Evolutionary conservation across 2,888 invertebrate species (phyloP).

Genomic region (Eledona agricola): DNA sequence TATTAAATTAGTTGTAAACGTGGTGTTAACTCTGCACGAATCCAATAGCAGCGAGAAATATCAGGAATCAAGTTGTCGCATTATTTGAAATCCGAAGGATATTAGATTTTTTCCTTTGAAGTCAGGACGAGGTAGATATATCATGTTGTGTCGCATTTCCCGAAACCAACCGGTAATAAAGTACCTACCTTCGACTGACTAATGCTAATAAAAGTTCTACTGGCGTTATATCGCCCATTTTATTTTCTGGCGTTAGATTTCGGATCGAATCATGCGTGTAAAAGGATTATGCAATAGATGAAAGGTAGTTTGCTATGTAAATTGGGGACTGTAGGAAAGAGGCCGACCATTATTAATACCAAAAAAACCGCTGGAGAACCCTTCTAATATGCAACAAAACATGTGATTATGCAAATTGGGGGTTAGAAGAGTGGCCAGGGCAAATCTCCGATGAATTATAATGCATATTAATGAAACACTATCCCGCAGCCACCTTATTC

Average conservation of each 20-base stretch:
- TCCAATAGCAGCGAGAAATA: slow-evolving; percentile 37
- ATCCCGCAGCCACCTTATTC: slow-evolving; percentile 41
- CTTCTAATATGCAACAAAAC: slow-evolving; percentile 42
- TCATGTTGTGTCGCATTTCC: slow-evolving; percentile 48
- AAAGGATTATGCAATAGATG: slow-evolving; percentile 18
- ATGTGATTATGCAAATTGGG: slow-evolving; percentile 43
- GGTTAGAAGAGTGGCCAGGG: slow-evolving; percentile 36
- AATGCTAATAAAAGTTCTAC: slow-evolving; percentile 40
- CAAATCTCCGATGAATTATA: slow-evolving; percentile 42
- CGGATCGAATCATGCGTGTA: not conserved
- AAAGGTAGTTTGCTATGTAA: slow-evolving; percentile 26
- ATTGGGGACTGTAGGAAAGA: slow-evolving; percentile 22
- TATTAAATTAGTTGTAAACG: slow-evolving; percentile 16
- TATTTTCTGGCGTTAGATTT: slow-evolving; percentile 2
- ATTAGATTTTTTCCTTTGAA: slow-evolving; percentile 58
- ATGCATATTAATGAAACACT: slow-evolving; percentile 41
- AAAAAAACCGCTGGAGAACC: slow-evolving; percentile 37
- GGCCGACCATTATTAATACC: slow-evolving; percentile 22
- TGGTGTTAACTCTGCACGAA: slow-evolving; percentile 20
- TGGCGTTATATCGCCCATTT: slow-evolving; percentile 3
- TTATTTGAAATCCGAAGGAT: slow-evolving; percentile 55
- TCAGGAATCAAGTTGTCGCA: slow-evolving; percentile 50
- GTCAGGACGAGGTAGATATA: slow-evolving; percentile 49
- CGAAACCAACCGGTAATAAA: slow-evolving; percentile 41
- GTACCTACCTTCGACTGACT: slow-evolving; percentile 46